Conservation (phyloP, 2,113 vertebrate species). For the Potamarius usumacintae region DNA sequence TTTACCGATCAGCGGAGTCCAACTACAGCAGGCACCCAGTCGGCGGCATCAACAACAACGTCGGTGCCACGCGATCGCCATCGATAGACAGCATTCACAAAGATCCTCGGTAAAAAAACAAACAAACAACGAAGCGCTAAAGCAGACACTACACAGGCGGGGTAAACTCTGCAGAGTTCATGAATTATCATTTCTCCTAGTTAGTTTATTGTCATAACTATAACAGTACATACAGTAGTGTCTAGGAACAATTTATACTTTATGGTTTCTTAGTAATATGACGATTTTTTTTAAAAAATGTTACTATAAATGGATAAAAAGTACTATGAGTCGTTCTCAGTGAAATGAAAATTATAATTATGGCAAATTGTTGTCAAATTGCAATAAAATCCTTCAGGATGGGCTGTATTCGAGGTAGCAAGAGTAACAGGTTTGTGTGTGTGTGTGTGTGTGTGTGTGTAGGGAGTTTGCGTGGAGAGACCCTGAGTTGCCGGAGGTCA, state of each 20-base stretch:
- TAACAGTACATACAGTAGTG: too few relatives aligned
- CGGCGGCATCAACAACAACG: conserved; percentile 72
- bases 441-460: conserved; percentile 26
- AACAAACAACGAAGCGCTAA: not conserved
- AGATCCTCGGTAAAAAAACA: conserved; percentile 81
- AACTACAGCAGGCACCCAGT: conserved; percentile 69
- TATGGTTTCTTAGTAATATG: too few relatives aligned
- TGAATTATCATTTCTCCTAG: not conserved
- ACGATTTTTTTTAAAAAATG: not conserved
- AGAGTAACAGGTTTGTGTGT: not conserved
- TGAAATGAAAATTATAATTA: not conserved
- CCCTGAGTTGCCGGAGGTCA: conserved; percentile 90
- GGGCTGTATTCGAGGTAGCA: not conserved
- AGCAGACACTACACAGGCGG: not conserved
- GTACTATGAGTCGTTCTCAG: too few relatives aligned
- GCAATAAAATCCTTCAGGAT: not conserved
- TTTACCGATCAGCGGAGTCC: conserved; percentile 77
- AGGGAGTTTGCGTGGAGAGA: conserved; percentile 90
- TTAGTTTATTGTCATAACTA: not conserved
- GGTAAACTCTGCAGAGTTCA: too few relatives aligned
- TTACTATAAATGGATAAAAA: not conserved
- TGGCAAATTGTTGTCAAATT: not conserved
- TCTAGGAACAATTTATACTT: too few relatives aligned
- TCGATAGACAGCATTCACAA: conserved; percentile 98
- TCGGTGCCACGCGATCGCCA: conserved; percentile 82